Evolutionary conservation across 2,888 invertebrate species (phyloP), one percentile per base, ranked within the genome.

Genomic region (Pyrrhopygopsis socrates): DNA sequence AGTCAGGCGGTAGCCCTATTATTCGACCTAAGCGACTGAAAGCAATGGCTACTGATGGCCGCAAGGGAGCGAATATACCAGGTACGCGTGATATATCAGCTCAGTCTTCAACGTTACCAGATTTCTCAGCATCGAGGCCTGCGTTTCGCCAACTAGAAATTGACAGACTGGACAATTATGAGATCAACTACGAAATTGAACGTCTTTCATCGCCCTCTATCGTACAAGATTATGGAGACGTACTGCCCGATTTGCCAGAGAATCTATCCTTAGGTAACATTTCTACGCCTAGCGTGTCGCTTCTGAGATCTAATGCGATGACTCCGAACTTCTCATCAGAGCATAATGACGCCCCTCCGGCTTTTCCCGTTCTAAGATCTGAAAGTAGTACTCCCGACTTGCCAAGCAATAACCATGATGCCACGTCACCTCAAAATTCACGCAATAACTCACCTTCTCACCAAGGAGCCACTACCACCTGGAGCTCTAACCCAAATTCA

Each of bases 401-500:
- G 68, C 84, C 84, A 83, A 79, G 38, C 30, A 75, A 75, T 68
- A 75, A 74, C 79, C 50, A 81, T 71, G 71, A 80, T 63, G 75
- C n/a, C 75, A 45, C 50, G 41, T 60, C 71, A 73, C 65, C 65
- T 76, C 50, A 75, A 20, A 2, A 63, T 84, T 77, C 76, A 82
- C 74, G 27, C 71, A 71, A 87, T 74, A 80, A 73, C 73, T 84
- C 90, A 84, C 86, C 90, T 63, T 60, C 60, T 60, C 22, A 60
- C 15, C 60, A 60, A 60, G 60, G 60, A 60, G 63, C 11, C 50
- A 67, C 41, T 81, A 45, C 45, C 45, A 45, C 45, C 45, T 45
- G 45, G 45, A 45, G 45, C 45, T 11, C 11, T 45, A 45, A 45
- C 15, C 45, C 45, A 45, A 45, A 11, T 45, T 45, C 45, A 45